Percentiles rank a stretch among this genome's conserved stretches.
These are phyloP conservation scores for Chrysopilus asiliformis DNA, from an alignment of 2,888 invertebrate species.

Conservation along the genomic window DNA sequence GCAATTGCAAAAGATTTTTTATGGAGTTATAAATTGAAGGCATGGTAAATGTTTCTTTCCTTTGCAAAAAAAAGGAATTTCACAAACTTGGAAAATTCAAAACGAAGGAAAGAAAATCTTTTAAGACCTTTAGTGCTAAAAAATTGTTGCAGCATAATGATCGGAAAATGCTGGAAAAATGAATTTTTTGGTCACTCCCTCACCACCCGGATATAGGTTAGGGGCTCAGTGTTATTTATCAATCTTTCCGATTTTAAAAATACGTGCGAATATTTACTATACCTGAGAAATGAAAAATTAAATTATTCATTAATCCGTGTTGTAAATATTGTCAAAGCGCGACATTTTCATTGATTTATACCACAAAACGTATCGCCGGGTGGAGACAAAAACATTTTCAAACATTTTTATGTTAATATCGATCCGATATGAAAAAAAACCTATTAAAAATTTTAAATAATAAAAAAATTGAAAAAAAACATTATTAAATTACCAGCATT, in stretches of 20 bases:
- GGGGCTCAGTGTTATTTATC: slow-evolving; percentile 28
- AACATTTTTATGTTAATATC: background rate
- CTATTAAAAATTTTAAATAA: slow-evolving; percentile 1
- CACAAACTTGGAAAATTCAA: slow-evolving; percentile 9
- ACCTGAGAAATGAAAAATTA: background rate
- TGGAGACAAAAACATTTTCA: background rate
- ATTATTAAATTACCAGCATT: slow-evolving; percentile 9
- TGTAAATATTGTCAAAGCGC: background rate
- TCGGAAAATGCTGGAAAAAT: slow-evolving; percentile 9
- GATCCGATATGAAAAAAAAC: background rate
- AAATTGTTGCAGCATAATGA: background rate
- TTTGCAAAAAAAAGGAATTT: slow-evolving; percentile 3
- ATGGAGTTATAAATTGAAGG: too few relatives aligned
- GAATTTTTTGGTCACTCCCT: too few relatives aligned
- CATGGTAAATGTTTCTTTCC: too few relatives aligned
- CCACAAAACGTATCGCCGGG: background rate
- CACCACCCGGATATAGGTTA: slow-evolving; percentile 23
- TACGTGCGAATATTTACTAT: too few relatives aligned
- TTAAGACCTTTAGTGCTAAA: slow-evolving; percentile 9
- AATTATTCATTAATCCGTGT: background rate
- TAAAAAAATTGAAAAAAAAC: slow-evolving; percentile 7
- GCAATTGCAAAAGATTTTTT: too few relatives aligned
- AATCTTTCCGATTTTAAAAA: too few relatives aligned
- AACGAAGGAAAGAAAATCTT: slow-evolving; percentile 7
- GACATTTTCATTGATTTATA: background rate